phyloP scores from a whole-genome alignment of 2,888 invertebrate species.

The Pollenia amentaria region DNA sequence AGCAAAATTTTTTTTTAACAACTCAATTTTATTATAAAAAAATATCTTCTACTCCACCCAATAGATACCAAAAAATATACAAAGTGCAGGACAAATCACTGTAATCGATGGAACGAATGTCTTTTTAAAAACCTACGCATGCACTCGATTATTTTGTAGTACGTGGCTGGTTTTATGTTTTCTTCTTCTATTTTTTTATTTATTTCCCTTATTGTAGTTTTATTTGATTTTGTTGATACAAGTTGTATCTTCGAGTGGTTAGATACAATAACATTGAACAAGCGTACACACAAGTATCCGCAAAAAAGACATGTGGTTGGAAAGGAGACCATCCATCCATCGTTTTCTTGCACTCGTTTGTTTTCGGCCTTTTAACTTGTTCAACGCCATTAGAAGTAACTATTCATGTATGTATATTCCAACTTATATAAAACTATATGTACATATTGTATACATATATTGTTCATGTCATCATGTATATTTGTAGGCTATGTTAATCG shows the following conservation, averaged over 20 bases:
- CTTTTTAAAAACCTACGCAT: conserved; percentile 60
- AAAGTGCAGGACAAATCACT: conserved; percentile 48
- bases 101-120: conserved; percentile 32
- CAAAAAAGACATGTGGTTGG: not conserved
- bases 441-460: too few species aligned
- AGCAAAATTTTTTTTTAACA: too few species aligned
- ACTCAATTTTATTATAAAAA: not conserved
- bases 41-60: not conserved
- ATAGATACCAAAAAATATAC: not conserved
- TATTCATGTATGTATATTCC: not conserved
- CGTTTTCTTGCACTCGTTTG: not conserved
- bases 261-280: not conserved
- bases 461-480: too few species aligned
- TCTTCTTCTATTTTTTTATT: conserved; percentile 12
- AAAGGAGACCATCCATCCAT: not conserved
- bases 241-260: conserved; percentile 14
- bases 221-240: conserved; percentile 25
- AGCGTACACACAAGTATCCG: not conserved
- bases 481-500: too few species aligned
- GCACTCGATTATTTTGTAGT: conserved; percentile 17
- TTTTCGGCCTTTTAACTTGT: conserved; percentile 8
- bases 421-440: too few species aligned
- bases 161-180: conserved; percentile 26
- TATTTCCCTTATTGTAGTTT: conserved; percentile 13
- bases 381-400: conserved; percentile 45